phyloP scores from a whole-genome alignment of 1,140 invertebrate species.

The Apis dorsata region DNA sequence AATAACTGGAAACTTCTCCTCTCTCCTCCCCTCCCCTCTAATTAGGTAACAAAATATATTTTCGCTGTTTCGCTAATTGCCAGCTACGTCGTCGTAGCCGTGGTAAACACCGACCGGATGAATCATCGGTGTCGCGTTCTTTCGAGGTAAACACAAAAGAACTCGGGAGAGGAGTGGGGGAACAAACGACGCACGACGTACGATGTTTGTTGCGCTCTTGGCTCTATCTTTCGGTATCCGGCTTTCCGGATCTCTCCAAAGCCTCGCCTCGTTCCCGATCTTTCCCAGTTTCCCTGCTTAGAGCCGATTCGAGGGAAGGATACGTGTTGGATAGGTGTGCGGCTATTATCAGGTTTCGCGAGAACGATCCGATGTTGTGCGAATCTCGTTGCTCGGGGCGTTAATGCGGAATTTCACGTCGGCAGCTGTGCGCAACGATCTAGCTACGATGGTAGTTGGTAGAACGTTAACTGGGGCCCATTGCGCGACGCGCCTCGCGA shows the following conservation, averaged over 20 bases:
- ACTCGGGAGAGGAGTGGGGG: background rate
- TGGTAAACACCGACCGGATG: background rate
- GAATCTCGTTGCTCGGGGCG: constrained; percentile 25
- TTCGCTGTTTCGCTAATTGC: no score
- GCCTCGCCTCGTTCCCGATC: no score
- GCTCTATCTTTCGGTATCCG: background rate
- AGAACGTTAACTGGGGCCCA: constrained; percentile 50
- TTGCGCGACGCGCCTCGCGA: constrained; percentile 31
- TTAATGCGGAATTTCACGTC: constrained; percentile 32
- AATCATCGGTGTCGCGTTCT: background rate
- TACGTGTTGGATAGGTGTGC: no score
- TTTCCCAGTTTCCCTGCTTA: background rate
- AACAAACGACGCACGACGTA: background rate
- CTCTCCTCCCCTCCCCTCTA: background rate
- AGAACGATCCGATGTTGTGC: constrained; percentile 19
- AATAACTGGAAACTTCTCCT: constrained; percentile 4
- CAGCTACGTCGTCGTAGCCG: background rate
- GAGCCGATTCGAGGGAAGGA: background rate
- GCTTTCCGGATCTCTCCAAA: no score
- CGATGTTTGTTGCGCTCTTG: background rate
- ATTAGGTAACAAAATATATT: constrained; percentile 17
- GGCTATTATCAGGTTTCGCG: background rate
- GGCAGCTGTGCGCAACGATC: constrained; percentile 33
- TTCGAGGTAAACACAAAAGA: background rate
- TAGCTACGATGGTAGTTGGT: constrained; percentile 29